Evolutionary conservation across 2,888 invertebrate genomes (phyloP).

Genomic region (Dromius quadrimaculatus): DNA sequence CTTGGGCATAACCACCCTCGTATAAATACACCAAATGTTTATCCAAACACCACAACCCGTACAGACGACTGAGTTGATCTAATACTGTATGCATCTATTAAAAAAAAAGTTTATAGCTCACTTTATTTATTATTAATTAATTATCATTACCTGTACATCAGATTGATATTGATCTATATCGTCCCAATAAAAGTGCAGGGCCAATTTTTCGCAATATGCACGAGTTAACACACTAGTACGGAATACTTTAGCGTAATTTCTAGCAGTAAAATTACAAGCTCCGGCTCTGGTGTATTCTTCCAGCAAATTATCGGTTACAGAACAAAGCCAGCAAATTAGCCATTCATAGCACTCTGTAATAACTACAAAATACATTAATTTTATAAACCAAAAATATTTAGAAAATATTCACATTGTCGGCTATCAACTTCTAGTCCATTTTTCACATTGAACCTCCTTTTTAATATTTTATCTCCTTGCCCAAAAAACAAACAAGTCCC

Average conservation of each 20-base stretch:
- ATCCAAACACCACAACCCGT: slow-evolving; percentile 72
- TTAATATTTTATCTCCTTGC: slow-evolving; percentile 68
- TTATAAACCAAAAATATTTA: slow-evolving; percentile 19
- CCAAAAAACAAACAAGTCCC: slow-evolving; percentile 78
- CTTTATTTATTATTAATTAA: no score
- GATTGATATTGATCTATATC: slow-evolving; percentile 63
- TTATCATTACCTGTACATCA: slow-evolving; percentile 59
- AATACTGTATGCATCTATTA: slow-evolving; percentile 64
- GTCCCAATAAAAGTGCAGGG: slow-evolving; percentile 69
- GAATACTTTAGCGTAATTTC: slow-evolving; percentile 86
- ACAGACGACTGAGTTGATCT: slow-evolving; percentile 69
- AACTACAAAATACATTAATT: slow-evolving; percentile 69
- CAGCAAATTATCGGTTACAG: slow-evolving; percentile 75
- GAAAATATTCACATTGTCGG: slow-evolving; percentile 63
- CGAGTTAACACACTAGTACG: slow-evolving; percentile 80
- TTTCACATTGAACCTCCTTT: slow-evolving; percentile 62
- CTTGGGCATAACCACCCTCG: slow-evolving; percentile 68
- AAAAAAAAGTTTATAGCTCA: background rate
- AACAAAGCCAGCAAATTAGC: slow-evolving; percentile 84
- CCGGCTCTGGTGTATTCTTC: slow-evolving; percentile 70
- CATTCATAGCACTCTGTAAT: slow-evolving; percentile 82
- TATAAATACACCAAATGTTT: slow-evolving; percentile 74
- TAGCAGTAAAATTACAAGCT: slow-evolving; percentile 79
- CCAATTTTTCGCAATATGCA: slow-evolving; percentile 81
- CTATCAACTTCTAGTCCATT: slow-evolving; percentile 61